Conservation (phyloP, 2,888 invertebrate species). For the Morpho achilles region DNA sequence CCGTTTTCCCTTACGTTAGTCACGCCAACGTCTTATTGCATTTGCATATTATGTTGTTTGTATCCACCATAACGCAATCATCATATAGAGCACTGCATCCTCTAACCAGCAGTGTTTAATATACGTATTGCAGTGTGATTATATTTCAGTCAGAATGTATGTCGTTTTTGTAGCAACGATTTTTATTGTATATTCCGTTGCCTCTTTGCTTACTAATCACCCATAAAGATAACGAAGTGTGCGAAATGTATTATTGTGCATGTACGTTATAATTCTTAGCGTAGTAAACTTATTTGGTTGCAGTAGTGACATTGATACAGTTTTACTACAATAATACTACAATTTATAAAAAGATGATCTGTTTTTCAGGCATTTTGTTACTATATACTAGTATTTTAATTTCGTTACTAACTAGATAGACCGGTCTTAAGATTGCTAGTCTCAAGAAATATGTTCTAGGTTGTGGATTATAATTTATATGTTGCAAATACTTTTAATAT, state of each 20-base stretch:
- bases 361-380: conserved; percentile 11
- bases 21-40: conserved; percentile 12
- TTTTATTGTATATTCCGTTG: conserved; percentile 17
- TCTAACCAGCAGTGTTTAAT: conserved; percentile 28
- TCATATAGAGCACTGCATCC: conserved; percentile 3
- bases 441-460: conserved; percentile 43
- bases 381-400: conserved; percentile 12
- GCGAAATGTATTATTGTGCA: conserved; percentile 34
- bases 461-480: background rate
- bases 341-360: conserved; percentile 5
- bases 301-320: conserved; percentile 45
- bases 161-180: conserved; percentile 15
- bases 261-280: conserved; percentile 49
- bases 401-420: conserved; percentile 33
- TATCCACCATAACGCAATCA: conserved; percentile 2
- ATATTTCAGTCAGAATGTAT: conserved; percentile 32
- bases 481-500: no score
- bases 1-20: background rate
- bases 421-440: conserved; percentile 70
- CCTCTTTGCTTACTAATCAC: conserved; percentile 31
- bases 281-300: conserved; percentile 50
- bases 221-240: conserved; percentile 12
- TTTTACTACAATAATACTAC: conserved; percentile 3
- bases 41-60: background rate
- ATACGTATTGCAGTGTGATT: conserved; percentile 37